Evolutionary conservation across 2,797 vertebrate genomes (phyloP).

Genomic region (Chrysocyon brachyurus): DNA sequence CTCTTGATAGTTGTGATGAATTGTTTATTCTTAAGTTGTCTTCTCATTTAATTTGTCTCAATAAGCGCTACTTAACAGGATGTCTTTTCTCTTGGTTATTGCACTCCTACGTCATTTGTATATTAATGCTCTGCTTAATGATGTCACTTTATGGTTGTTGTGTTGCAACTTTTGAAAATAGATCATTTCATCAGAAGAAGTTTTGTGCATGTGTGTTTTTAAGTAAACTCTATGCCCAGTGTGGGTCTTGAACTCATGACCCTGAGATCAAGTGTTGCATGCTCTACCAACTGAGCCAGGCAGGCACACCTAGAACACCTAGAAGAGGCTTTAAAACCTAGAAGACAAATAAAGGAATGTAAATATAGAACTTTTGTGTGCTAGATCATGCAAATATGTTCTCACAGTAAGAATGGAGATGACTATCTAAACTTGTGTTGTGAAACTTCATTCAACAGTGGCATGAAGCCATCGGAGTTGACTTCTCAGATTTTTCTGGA

Average conservation of each 20-base stretch:
- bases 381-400: background rate
- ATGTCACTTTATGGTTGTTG: background rate
- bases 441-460: background rate
- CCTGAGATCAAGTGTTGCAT: background rate
- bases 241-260: background rate
- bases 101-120: background rate
- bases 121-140: background rate
- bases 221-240: background rate
- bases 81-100: background rate
- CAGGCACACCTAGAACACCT: background rate
- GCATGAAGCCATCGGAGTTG: background rate
- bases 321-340: background rate
- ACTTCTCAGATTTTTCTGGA: background rate
- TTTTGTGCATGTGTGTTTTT: background rate
- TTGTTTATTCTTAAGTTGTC: background rate
- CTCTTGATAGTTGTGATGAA: background rate
- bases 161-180: background rate
- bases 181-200: background rate
- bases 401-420: background rate
- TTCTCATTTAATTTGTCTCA: slow-evolving; percentile 32
- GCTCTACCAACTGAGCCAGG: background rate
- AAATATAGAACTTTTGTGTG: background rate
- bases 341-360: background rate
- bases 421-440: background rate
- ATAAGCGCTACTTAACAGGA: background rate